Evolutionary conservation across 2,888 invertebrate genomes (phyloP).

Genomic region (Diaphora mendica): DNA sequence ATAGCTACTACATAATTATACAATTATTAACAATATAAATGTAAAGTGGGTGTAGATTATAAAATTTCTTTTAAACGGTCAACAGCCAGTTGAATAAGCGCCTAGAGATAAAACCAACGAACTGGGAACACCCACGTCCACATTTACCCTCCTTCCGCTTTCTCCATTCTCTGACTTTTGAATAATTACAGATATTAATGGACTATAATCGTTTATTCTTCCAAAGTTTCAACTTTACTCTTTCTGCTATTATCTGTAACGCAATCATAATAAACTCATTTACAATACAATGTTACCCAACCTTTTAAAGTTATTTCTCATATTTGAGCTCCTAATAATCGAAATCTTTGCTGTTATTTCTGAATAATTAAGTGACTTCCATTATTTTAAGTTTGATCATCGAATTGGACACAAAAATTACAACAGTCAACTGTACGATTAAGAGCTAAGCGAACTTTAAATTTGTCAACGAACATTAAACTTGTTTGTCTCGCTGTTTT

Average conservation of each 20-base stretch:
- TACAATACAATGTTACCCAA: not conserved
- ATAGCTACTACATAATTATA: not conserved
- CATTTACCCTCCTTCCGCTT: not conserved
- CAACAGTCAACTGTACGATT: not conserved
- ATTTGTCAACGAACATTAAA: not conserved
- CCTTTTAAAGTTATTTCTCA: not conserved
- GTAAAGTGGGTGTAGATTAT: not conserved
- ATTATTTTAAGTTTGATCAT: not conserved
- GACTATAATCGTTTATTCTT: not conserved
- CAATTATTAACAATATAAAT: not conserved
- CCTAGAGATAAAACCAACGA: not conserved
- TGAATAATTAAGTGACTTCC: not conserved
- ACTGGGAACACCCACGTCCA: not conserved
- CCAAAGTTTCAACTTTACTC: constrained; percentile 3
- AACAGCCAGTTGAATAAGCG: not conserved
- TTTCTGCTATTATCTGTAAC: not conserved
- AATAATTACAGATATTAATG: constrained; percentile 16
- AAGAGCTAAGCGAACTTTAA: not conserved
- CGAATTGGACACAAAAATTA: not conserved
- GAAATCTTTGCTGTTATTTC: not conserved
- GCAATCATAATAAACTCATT: constrained; percentile 7
- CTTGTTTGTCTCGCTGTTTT: not conserved
- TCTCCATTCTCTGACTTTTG: not conserved
- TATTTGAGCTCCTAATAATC: not conserved
- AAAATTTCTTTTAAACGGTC: not conserved